Evolutionary conservation across 2,797 vertebrate species (phyloP), one percentile per base, ranked within the genome.

Genomic region (Gallinago stenura): DNA sequence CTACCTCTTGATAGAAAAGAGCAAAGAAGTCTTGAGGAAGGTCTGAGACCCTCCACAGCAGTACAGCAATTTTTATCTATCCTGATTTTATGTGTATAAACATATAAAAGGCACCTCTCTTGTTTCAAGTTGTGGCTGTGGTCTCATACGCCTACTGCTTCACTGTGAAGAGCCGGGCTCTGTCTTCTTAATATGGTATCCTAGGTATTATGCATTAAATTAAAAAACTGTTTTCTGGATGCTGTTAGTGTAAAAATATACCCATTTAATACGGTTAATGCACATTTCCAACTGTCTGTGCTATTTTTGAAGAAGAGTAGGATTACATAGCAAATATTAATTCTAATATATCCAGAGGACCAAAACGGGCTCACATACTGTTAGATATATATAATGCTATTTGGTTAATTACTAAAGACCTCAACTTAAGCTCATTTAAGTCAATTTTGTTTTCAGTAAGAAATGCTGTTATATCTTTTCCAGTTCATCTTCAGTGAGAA

Each of bases 101-200:
- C 1, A 6, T 46, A 20, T 8, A 9, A 17, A 48, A 45, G 15
- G 13, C 18, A 46, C 9, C 15, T 58, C 28, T 86, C 43, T 35
- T 77, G 1, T 62, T 77, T 75, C 10, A 12, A 22, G 8, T 58
- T 58, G 20, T 56, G 14, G 48, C 9, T 2, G 0, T 56, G 33
- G 46, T 70, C 13, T 70, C 0, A 0, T 37, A 15, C 5, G 70
- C 33, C 18, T 24, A 11, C 22, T 77, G 31, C 9, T 73, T 37
- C 31, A 9, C 12, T n/a, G 7, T 20, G 37, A 90, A 86, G 12
- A 57, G 1, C 51, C 0, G 0, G 0, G 15, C 9, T n/a, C 51
- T 57, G 10, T 46, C 25, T 50, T 78, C 43, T 50, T 77, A 14
- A 6, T 43, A 26, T 12, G 5, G 2, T 60, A 24, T 69, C 37